Base-by-base conservation (phyloP, 1,140 invertebrate genomes). In the Dendroctonus ponderosae region DNA sequence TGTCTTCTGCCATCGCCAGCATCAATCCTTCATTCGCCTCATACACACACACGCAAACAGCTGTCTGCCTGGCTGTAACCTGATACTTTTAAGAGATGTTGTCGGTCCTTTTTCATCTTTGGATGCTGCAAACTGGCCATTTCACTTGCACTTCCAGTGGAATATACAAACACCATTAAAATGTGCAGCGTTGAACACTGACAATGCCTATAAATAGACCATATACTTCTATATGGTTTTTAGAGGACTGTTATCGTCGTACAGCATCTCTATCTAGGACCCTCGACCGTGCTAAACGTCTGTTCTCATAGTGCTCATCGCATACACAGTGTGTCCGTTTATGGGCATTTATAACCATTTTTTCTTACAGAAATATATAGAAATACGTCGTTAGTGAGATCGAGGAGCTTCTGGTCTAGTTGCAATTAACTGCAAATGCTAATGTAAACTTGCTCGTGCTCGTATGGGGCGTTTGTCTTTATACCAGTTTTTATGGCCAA, bases 191-290 rank as follows among this genome's bases (percentile, higher is more conserved):
- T 70, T 73, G 74, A 72, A 75, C 73, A 75, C 74, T 77, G 75
- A 75, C 75, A 77, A 77, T 75, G 76, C 73, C 76, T 77, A 77
- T 77, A 77, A 77, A 77, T 77, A 77, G 76, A 77, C 72, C 71
- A 74, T 76, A 73, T 73, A 74, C 72, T 75, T 73, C 74, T 76
- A 70, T 76, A 75, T 75, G 73, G 73, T 66, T 70, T 72, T 72
- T 72, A 71, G 71, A 72, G 66, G 71, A 72, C 69, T 61, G 69
- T 73, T 74, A 74, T 74, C 71, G 57, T 51, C 58, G 38, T 42
- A 60, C 69, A 72, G 69, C 67, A 72, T 72, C 71, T 71, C 52
- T 46, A 41, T 42, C 54, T 66, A 70, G 62, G 66, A 66, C 58
- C 64, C 64, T 70, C 65, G 41, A 41, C 50, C 54, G 54, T 37